Conservation (phyloP, 2,888 invertebrate genomes). For the Serrognathus titanus region DNA sequence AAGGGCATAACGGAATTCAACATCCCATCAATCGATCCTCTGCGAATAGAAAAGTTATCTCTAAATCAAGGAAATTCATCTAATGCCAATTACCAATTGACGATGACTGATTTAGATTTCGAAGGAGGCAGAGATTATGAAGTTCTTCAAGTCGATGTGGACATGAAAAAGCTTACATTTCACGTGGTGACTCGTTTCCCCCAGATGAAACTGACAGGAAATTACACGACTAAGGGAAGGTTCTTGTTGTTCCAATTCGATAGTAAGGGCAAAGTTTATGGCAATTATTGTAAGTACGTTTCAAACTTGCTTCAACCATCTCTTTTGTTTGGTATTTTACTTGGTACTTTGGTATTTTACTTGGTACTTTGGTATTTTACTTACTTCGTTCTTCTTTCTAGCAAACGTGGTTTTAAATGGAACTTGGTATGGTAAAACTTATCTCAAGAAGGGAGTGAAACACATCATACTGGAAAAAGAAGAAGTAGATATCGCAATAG, state of each 20-base stretch:
- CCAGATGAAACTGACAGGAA: constrained; percentile 29
- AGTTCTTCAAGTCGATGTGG: constrained; percentile 23
- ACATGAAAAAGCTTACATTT: constrained; percentile 3
- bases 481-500: constrained; percentile 14
- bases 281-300: constrained; percentile 5
- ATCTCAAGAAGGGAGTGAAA: constrained; percentile 5
- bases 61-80: constrained; percentile 31
- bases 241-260: constrained; percentile 32
- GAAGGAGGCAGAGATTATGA: constrained; percentile 29
- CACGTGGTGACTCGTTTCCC: constrained; percentile 10
- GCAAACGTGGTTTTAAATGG: background rate
- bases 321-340: too few relatives aligned
- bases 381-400: background rate
- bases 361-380: background rate
- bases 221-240: constrained; percentile 35
- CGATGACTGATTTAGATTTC: constrained; percentile 27
- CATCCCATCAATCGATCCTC: constrained; percentile 37
- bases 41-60: constrained; percentile 30
- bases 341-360: background rate
- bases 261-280: constrained; percentile 16
- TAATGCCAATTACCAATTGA: constrained; percentile 32
- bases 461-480: constrained; percentile 1
- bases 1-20: constrained; percentile 39
- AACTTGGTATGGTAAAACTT: background rate
- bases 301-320: background rate